These are phyloP conservation scores for Artemia sp. DNA, from an alignment of 2,888 invertebrate genomes.

Conservation along the genomic window DNA sequence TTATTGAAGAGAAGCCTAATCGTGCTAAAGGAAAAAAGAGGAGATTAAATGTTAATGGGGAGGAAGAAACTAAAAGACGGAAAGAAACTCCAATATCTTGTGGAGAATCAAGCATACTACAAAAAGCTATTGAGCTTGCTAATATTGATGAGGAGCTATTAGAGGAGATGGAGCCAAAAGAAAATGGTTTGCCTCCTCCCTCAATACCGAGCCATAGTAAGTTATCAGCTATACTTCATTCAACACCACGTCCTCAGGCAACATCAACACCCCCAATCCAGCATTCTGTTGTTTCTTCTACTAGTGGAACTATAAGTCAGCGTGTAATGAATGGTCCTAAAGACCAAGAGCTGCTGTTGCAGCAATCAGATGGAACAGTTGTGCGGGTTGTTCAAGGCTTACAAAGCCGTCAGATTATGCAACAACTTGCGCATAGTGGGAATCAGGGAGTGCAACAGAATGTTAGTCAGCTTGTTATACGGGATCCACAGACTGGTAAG, in stretches of 20 bases:
- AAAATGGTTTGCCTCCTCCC: constrained; percentile 4
- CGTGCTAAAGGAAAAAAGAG: constrained; percentile 1
- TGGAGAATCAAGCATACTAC: constrained; percentile 16
- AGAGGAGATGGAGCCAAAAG: neutral
- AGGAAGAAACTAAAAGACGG: constrained; percentile 1
- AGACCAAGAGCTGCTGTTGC: constrained; percentile 8
- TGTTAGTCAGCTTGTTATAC: neutral
- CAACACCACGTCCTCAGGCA: constrained; percentile 18
- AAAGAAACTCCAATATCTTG: neutral
- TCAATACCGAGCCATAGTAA: neutral
- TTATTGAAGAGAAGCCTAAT: constrained; percentile 11
- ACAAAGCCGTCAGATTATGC: neutral
- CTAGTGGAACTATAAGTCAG: neutral
- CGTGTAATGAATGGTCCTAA: neutral
- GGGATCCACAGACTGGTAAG: constrained; percentile 7
- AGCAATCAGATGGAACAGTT: neutral
- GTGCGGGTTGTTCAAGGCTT: neutral
- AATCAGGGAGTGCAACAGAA: constrained; percentile 1
- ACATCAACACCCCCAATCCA: constrained; percentile 15
- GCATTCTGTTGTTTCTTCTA: constrained; percentile 18
- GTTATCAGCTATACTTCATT: neutral
- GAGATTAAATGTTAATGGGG: neutral
- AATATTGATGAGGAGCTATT: constrained; percentile 17
- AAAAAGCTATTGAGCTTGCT: constrained; percentile 20
- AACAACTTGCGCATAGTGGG: neutral